A percentile compares a stretch with the other conserved stretches of the same genome.
phyloP scores from a whole-genome alignment of 1,140 invertebrate species.

The Notospermus geniculatus region DNA sequence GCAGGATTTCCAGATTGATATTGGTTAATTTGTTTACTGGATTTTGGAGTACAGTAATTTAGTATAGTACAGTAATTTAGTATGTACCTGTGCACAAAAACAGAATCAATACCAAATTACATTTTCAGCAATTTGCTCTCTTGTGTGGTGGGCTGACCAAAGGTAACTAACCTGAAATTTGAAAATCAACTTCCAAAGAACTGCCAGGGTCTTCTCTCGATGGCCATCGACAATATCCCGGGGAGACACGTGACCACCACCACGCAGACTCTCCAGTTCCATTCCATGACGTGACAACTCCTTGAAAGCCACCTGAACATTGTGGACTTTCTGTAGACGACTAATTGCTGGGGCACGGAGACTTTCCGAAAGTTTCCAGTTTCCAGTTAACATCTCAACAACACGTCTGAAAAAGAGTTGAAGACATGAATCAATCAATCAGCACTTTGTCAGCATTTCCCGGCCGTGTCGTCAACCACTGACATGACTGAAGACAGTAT shows the following conservation, averaged over 20 bases:
- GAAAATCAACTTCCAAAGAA: constrained; percentile 86
- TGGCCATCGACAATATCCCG: constrained; percentile 83
- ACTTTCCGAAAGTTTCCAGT: constrained; percentile 51
- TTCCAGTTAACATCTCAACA: constrained; percentile 78
- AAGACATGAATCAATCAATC: too few species aligned
- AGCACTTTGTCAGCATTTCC: too few species aligned
- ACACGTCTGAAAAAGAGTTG: constrained; percentile 60
- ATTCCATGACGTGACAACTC: constrained; percentile 29
- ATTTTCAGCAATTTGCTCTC: too few species aligned
- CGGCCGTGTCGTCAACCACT: too few species aligned
- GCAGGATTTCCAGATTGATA: too few species aligned
- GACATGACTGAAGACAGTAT: too few species aligned
- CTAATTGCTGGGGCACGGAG: constrained; percentile 81
- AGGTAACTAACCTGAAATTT: constrained; percentile 74
- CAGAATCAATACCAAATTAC: too few species aligned
- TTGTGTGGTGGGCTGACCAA: too few species aligned
- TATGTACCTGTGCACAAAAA: too few species aligned
- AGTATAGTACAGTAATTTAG: too few species aligned
- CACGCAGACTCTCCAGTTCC: constrained; percentile 20
- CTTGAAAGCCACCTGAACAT: constrained; percentile 64
- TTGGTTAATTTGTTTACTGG: too few species aligned
- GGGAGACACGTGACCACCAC: constrained; percentile 64
- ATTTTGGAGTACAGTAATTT: too few species aligned
- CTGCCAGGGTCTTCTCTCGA: constrained; percentile 79
- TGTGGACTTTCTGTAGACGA: constrained; percentile 81